Percentiles rank a stretch among this genome's conserved stretches.
Evolutionary conservation across 2,888 invertebrate species (phyloP).

Genomic region (Palloptera scutellata): DNA sequence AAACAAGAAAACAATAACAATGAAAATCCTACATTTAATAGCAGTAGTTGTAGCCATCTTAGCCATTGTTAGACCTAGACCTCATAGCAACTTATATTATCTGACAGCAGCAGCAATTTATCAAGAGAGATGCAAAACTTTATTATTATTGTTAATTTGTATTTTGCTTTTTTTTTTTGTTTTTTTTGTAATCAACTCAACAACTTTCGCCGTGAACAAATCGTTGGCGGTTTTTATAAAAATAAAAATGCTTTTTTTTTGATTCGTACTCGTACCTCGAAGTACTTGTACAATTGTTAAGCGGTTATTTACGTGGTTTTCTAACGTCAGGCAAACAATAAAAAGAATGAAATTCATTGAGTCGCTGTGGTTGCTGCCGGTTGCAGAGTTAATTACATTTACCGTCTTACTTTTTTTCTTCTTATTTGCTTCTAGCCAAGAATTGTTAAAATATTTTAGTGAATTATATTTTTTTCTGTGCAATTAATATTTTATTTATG

Average conservation of each 20-base stretch:
- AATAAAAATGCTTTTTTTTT: conserved; percentile 13
- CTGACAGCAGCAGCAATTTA: background rate
- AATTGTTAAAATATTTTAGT: no score
- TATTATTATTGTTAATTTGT: background rate
- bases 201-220: conserved; percentile 30
- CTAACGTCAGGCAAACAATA: no score
- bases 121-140: background rate
- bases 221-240: conserved; percentile 19
- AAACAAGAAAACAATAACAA: conserved; percentile 10
- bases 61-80: background rate
- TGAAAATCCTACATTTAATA: background rate
- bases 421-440: background rate
- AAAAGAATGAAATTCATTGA: no score
- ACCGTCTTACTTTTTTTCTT: background rate
- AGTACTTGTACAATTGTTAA: no score
- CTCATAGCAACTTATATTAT: background rate
- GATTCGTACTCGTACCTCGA: background rate
- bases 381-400: conserved; percentile 8
- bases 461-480: no score
- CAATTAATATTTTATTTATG: background rate
- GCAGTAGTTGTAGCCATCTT: background rate
- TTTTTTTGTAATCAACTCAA: conserved; percentile 1
- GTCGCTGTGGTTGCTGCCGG: background rate
- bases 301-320: no score
- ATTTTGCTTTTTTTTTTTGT: background rate